Evolutionary conservation across 2,113 vertebrate genomes (phyloP), one percentile per base, ranked within the genome.

Genomic region (Procavia capensis): DNA sequence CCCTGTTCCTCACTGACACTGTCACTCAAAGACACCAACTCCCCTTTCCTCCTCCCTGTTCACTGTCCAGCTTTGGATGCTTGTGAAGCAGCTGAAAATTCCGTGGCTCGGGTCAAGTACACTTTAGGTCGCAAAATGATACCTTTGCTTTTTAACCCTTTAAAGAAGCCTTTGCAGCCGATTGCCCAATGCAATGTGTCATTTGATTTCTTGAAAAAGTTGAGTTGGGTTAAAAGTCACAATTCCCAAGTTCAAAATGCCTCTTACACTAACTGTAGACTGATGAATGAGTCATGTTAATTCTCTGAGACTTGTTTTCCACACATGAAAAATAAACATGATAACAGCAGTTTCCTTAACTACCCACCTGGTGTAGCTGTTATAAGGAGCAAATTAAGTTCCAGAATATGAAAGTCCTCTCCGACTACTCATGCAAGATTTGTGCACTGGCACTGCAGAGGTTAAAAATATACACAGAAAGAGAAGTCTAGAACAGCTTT

Each of bases 351-450:
- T 17, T 7, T 1, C 66, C 36, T 41, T 19, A 45, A 9, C 75
- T 31, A 6, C 84, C 80, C 16, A 4, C n/a, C 64, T 61, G 8
- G 3, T 9, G 3, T 34, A 36, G 75, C 84, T 27, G 43, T 45
- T 11, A 0, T 2, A 14, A 47, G 31, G 63, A 6, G 25, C 29
- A 29, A 27, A 29, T 74, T n/a, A 10, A 59, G 19, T 11, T 14
- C 27, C 24, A 17, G n/a, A 6, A 27, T 1, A 0, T 1, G 34
- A 27, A 16, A 8, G 16, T 13, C 0, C 54, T 36, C 2, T 16
- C 81, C 29, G 4, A 24, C 41, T 1, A 3, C 22, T n/a, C 8
- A 1, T 6, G n/a, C n/a, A n/a, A n/a, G 25, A 20, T 50, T 7
- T 74, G 64, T 79, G 41, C 17, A 2, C 1, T 1, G 34, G 57